These are phyloP conservation scores for Physocephala rufipes DNA, from an alignment of 2,888 invertebrate genomes.

Conservation along the genomic window DNA sequence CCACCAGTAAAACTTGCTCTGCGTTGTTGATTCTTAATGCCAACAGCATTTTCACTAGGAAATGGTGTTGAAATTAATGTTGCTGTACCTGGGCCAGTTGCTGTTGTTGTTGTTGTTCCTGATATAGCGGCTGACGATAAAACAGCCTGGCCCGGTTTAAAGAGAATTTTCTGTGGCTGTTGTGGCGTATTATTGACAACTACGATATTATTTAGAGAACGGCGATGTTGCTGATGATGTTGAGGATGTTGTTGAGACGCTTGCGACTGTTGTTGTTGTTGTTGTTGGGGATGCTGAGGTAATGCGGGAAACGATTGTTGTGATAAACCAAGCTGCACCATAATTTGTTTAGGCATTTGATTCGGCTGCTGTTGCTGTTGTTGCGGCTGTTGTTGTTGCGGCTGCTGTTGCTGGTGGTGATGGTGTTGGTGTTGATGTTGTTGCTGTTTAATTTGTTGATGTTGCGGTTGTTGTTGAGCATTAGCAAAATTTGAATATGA, in stretches of 20 bases:
- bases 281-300: slow-evolving; percentile 52
- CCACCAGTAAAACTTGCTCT: slow-evolving; percentile 51
- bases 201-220: slow-evolving; percentile 64
- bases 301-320: slow-evolving; percentile 50
- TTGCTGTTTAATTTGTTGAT: slow-evolving; percentile 41
- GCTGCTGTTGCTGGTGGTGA: slow-evolving; percentile 41
- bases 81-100: slow-evolving; percentile 31
- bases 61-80: slow-evolving; percentile 11
- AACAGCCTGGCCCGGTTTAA: slow-evolving; percentile 59
- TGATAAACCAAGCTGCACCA: slow-evolving; percentile 43
- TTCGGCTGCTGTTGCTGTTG: slow-evolving; percentile 48
- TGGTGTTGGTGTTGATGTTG: no score
- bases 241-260: slow-evolving; percentile 41
- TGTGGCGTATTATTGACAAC: slow-evolving; percentile 60
- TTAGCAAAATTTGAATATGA: slow-evolving; percentile 63
- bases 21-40: slow-evolving; percentile 44
- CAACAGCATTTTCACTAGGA: slow-evolving; percentile 30
- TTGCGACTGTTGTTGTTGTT: slow-evolving; percentile 49
- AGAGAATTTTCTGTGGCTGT: slow-evolving; percentile 59
- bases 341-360: slow-evolving; percentile 48
- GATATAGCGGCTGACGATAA: slow-evolving; percentile 47
- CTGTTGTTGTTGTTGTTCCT: slow-evolving; percentile 29
- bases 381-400: slow-evolving; percentile 42
- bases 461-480: slow-evolving; percentile 49
- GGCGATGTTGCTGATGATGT: slow-evolving; percentile 49